Percentiles rank a stretch among this genome's conserved stretches.
Evolutionary conservation across 2,888 invertebrate species (phyloP).

Genomic region (Acleris laterana): DNA sequence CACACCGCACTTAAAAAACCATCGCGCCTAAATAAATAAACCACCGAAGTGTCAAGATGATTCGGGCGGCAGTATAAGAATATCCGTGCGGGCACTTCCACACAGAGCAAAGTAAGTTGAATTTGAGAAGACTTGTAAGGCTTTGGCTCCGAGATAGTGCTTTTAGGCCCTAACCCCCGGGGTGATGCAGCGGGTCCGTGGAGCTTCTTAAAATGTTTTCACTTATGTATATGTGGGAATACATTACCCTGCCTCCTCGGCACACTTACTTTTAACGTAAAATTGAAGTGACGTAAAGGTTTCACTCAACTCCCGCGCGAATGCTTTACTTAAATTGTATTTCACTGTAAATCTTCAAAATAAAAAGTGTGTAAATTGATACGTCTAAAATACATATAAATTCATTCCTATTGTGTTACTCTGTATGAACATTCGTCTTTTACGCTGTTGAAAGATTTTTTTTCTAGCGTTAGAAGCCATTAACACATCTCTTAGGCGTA

Average conservation of each 20-base stretch:
- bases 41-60: slow-evolving; percentile 57
- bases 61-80: slow-evolving; percentile 48
- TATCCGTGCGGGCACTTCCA: slow-evolving; percentile 72
- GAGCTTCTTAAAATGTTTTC: slow-evolving; percentile 85
- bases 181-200: slow-evolving; percentile 82
- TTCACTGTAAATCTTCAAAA: slow-evolving; percentile 67
- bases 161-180: slow-evolving; percentile 85
- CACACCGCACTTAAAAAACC: not conserved
- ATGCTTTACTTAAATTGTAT: slow-evolving; percentile 76
- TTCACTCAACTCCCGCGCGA: slow-evolving; percentile 77
- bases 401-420: not conserved
- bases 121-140: slow-evolving; percentile 85
- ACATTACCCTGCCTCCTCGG: slow-evolving; percentile 81
- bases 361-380: slow-evolving; percentile 24
- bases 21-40: slow-evolving; percentile 12
- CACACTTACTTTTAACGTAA: slow-evolving; percentile 82
- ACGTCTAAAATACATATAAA: slow-evolving; percentile 10
- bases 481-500: not conserved
- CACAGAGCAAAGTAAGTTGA: slow-evolving; percentile 82
- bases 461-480: too few species aligned
- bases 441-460: too few species aligned
- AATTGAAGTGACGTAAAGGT: slow-evolving; percentile 83
- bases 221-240: slow-evolving; percentile 84
- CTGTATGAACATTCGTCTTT: too few species aligned
- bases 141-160: slow-evolving; percentile 84